A percentile compares a stretch with the other conserved stretches of the same genome.
Conservation (phyloP, 2,113 vertebrate genomes). For the Siniperca chuatsi region DNA sequence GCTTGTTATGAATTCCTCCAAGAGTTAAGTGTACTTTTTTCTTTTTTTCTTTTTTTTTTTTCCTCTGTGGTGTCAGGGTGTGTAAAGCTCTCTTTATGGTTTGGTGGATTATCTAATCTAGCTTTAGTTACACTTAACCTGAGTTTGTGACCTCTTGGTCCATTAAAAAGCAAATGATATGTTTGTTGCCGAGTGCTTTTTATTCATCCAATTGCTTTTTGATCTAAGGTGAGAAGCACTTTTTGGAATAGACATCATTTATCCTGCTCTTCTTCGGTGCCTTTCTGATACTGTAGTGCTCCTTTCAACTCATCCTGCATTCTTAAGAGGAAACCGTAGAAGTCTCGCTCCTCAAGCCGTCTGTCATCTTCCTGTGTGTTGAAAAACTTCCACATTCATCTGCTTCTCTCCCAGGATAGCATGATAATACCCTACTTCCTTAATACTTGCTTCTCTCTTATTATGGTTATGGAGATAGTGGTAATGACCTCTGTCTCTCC, state of each 20-base stretch:
- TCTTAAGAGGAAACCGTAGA: slow-evolving; percentile 51
- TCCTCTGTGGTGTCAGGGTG: not conserved
- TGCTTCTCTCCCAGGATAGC: slow-evolving; percentile 35
- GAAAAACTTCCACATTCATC: slow-evolving; percentile 25
- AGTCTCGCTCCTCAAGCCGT: not conserved
- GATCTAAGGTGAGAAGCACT: not conserved
- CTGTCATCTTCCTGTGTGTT: slow-evolving; percentile 25
- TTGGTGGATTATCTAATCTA: not conserved
- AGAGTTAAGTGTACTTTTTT: not conserved
- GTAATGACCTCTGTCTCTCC: slow-evolving; percentile 21
- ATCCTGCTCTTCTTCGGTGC: not conserved
- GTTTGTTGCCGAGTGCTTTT: not conserved
- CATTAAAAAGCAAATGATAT: not conserved
- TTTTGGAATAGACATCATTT: not conserved
- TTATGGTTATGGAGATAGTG: not conserved
- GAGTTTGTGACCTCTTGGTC: not conserved
- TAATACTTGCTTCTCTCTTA: not conserved
- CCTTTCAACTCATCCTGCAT: not conserved
- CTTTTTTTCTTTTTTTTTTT: not conserved
- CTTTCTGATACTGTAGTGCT: slow-evolving; percentile 3
- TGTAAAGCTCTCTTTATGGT: not conserved
- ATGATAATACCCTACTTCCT: slow-evolving; percentile 30
- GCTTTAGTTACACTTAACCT: not conserved
- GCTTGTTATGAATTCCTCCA: not conserved
- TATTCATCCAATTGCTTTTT: not conserved